Evolutionary conservation across 2,888 invertebrate species (phyloP), one percentile per base, ranked within the genome.

Genomic region (Lasioglossum figueresi): DNA sequence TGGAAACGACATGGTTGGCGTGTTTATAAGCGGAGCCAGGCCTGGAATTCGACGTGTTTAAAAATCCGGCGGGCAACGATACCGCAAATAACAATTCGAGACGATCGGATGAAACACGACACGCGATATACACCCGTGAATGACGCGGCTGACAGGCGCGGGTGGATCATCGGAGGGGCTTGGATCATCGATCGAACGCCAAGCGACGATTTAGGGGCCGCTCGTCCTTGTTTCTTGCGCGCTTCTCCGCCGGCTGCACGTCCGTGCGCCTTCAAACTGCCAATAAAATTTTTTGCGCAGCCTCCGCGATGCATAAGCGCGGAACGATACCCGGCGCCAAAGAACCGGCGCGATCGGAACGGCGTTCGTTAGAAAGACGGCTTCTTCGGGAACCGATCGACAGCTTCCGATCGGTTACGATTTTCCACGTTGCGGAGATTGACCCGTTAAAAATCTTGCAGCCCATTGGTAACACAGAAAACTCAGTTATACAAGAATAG

Each of bases 1-100:
- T 43, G 85, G 59, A 68, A 78, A 76, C 31, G 48, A 68, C 81
- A 71, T 75, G 43, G 27, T 8, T 4, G 72, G 56, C 80, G 81
- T 90, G 91, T 93, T 94, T 93, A 91, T 91, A 93, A 93, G 89
- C 93, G 75, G 6, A 78, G 80, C 78, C 66, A 59, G 77, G 86
- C 76, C 85, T 91, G 93, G 93, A 93, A 94, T 93, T 92, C 88
- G 92, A 92, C 92, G 93, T 93, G 94, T 94, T 94, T 94, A 91
- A 92, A 93, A 91, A 90, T 91, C 88, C 68, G 85, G 83, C 89
- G 88, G 76, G 76, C 76, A 78, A 71, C 76, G 82, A 82, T 90
- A 85, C 87, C 88, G 87, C 92, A 91, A 93, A 93, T 92, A 92
- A 93, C 90, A 92, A 92, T 93, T 89, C 88, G 85, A 83, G 82